Conservation (phyloP, 1,140 invertebrate species). For the Rhopalosiphum maidis region DNA sequence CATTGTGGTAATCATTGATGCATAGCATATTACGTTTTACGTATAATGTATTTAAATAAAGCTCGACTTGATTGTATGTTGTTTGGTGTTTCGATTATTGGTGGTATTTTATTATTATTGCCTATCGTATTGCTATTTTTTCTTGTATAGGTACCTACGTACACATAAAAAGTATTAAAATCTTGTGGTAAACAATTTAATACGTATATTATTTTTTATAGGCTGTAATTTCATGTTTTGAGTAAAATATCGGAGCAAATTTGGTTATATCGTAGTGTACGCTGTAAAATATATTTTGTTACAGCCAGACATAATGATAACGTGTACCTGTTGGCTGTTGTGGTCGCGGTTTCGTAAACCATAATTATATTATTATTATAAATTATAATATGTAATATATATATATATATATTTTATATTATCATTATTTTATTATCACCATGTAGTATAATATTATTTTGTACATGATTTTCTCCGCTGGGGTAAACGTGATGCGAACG, state of each 20-base stretch:
- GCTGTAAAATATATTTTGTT: background rate
- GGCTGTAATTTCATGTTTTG: background rate
- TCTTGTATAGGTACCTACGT: background rate
- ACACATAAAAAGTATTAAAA: background rate
- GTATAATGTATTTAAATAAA: background rate
- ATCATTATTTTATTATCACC: background rate
- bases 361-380: constrained; percentile 4
- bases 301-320: background rate
- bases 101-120: background rate
- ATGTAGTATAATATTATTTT: background rate
- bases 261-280: background rate
- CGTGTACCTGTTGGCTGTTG: background rate
- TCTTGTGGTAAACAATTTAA: background rate
- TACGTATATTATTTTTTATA: background rate
- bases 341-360: background rate
- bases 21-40: background rate
- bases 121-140: background rate
- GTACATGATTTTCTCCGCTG: background rate
- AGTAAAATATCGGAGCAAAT: background rate
- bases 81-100: background rate
- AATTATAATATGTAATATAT: background rate
- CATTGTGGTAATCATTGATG: too few relatives aligned
- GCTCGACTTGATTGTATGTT: background rate
- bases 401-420: background rate
- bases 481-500: background rate